Conservation (phyloP, 2,888 invertebrate genomes). For the Micropterix aruncella region DNA sequence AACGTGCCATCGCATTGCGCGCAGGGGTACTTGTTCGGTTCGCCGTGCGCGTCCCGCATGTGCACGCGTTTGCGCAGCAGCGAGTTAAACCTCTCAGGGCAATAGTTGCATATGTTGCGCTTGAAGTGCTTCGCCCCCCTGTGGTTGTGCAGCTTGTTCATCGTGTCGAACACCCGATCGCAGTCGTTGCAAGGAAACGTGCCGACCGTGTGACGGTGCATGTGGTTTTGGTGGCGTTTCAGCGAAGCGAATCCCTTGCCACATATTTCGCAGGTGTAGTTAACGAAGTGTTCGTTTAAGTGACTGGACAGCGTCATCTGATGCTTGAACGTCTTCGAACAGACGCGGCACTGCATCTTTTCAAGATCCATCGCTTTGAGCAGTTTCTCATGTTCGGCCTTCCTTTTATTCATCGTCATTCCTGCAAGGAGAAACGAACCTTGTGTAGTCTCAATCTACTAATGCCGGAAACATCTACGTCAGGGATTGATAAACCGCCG, state of each 20-base stretch:
- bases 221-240: conserved; percentile 28
- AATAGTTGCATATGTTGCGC: conserved; percentile 15
- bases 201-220: conserved; percentile 27
- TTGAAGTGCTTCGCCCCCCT: conserved; percentile 25
- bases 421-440: too few species aligned
- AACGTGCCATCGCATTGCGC: conserved; percentile 28
- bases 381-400: too few species aligned
- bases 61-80: too few species aligned
- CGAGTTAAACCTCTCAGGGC: too few species aligned
- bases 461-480: too few species aligned
- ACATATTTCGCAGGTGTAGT: conserved; percentile 30
- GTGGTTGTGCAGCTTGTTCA: conserved; percentile 27
- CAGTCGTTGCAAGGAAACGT: conserved; percentile 29
- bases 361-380: conserved; percentile 29
- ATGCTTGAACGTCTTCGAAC: conserved; percentile 25
- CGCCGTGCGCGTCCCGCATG: conserved; percentile 18
- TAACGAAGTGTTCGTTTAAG: conserved; percentile 32
- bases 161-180: conserved; percentile 23
- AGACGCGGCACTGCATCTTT: conserved; percentile 28
- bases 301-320: conserved; percentile 32
- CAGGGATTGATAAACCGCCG: too few species aligned
- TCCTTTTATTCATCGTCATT: too few species aligned
- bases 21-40: too few species aligned
- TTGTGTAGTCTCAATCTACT: too few species aligned
- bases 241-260: conserved; percentile 34